A percentile compares a stretch with the other conserved stretches of the same genome.
These are phyloP conservation scores for Lepidocyrtinus sp. DNA, from an alignment of 2,888 invertebrate genomes.

Conservation along the genomic window DNA sequence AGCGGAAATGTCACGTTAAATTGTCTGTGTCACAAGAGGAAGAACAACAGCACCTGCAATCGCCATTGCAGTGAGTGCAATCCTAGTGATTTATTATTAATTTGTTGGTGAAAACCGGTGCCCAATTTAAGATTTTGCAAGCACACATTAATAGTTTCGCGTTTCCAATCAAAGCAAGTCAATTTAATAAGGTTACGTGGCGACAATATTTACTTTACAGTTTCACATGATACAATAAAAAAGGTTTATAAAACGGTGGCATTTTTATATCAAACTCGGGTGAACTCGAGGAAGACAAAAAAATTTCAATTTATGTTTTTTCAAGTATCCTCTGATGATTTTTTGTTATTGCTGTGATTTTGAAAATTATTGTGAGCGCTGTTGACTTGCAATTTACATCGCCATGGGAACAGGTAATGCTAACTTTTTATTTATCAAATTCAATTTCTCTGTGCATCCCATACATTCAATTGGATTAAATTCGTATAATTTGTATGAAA, in stretches of 20 bases:
- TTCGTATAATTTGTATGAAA: too few relatives aligned
- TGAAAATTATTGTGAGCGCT: slow-evolving; percentile 56
- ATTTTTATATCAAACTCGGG: not conserved
- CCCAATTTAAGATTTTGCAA: too few relatives aligned
- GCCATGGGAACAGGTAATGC: slow-evolving; percentile 70
- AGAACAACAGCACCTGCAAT: not conserved
- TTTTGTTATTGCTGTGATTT: not conserved
- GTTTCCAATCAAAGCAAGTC: not conserved
- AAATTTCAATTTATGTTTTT: not conserved
- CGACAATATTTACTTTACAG: too few relatives aligned
- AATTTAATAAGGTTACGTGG: too few relatives aligned
- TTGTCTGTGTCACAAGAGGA: not conserved
- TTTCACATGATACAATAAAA: not conserved
- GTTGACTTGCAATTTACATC: slow-evolving; percentile 70
- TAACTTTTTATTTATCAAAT: too few relatives aligned
- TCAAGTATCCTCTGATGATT: not conserved
- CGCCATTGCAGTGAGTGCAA: not conserved
- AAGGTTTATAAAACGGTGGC: not conserved
- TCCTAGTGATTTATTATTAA: not conserved
- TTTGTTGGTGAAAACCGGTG: not conserved
- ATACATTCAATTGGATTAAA: too few relatives aligned
- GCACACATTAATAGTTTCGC: not conserved
- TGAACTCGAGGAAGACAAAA: not conserved
- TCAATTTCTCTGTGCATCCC: too few relatives aligned
- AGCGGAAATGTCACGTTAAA: not conserved